Percentiles rank a stretch among this genome's conserved stretches.
phyloP scores from a whole-genome alignment of 1,140 invertebrate species.

The Lerema accius region DNA sequence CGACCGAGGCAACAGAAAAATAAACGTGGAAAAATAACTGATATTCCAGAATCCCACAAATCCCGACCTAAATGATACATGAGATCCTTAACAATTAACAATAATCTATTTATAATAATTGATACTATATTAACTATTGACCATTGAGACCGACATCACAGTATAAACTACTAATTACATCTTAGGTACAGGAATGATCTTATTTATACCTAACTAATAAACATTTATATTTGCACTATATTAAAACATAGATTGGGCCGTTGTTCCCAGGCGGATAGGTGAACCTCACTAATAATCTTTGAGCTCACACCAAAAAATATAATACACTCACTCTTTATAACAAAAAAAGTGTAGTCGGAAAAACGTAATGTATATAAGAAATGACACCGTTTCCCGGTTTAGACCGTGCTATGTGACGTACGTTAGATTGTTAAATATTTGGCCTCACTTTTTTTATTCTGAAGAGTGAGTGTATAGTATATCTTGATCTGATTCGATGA shows the following conservation, averaged over 20 bases:
- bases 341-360: no score
- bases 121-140: slow-evolving; percentile 78
- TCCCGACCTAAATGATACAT: slow-evolving; percentile 71
- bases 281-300: slow-evolving; percentile 41
- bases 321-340: no score
- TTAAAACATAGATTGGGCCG: slow-evolving; percentile 58
- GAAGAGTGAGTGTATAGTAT: no score
- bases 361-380: no score
- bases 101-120: slow-evolving; percentile 80
- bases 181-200: slow-evolving; percentile 81
- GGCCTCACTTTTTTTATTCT: no score
- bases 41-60: slow-evolving; percentile 73
- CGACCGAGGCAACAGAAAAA: slow-evolving; percentile 7
- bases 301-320: slow-evolving; percentile 7
- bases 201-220: slow-evolving; percentile 64
- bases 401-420: no score
- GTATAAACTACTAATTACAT: slow-evolving; percentile 78
- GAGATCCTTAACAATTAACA: slow-evolving; percentile 81
- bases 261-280: slow-evolving; percentile 60
- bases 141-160: slow-evolving; percentile 80
- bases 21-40: slow-evolving; percentile 41
- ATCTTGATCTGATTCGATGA: no score
- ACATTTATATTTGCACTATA: slow-evolving; percentile 76
- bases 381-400: no score
- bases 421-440: no score